Base-by-base conservation (phyloP, 1,140 invertebrate species). In the Kradibia gibbosae region DNA sequence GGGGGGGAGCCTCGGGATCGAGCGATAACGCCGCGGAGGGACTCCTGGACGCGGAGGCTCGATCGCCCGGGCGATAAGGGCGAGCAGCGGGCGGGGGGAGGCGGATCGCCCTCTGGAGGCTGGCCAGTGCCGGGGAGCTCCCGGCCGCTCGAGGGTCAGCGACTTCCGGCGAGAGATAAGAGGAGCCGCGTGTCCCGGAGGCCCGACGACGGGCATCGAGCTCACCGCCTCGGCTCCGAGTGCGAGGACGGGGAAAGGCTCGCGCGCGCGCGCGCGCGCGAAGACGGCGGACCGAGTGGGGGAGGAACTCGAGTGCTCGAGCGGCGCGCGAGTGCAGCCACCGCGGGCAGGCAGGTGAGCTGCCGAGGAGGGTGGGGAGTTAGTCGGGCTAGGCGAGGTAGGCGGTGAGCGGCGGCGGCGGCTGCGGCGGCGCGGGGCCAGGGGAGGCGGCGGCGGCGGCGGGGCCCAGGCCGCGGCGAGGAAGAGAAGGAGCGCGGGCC, bases 151-250 rank as follows among this genome's bases (percentile, higher is more conserved):
- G 11, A 13, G 20, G 13, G 34, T 67, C 36, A 39, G 62, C 36
- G 62, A 67, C 62, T 67, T 67, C 62, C 62, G 62, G 36, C 22
- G 36, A 67, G n/a, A n/a, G n/a, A n/a, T n/a, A n/a, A n/a, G n/a
- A n/a, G n/a, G n/a, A n/a, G 70, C 39, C 25, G n/a, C 45, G 11
- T 71, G 13, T 13, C n/a, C 20, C 17, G 39, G 39, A n/a, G n/a
- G n/a, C n/a, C n/a, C n/a, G n/a, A n/a, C n/a, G n/a, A n/a, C 78
- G 31, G 67, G 78, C 78, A 39, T 79, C 62, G 78, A 79, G 78
- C 78, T 72, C 67, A 53, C 65, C 34, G 22, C 48, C 60, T 15
- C 48, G 20, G 20, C 20, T 28, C 48, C 36, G 67, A 73, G 67
- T 79, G 67, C 65, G 67, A 77, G 50, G 8, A 7, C 42, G 70